These are phyloP conservation scores for Ochlodes sylvanus DNA, from an alignment of 2,888 invertebrate species.

Conservation along the genomic window DNA sequence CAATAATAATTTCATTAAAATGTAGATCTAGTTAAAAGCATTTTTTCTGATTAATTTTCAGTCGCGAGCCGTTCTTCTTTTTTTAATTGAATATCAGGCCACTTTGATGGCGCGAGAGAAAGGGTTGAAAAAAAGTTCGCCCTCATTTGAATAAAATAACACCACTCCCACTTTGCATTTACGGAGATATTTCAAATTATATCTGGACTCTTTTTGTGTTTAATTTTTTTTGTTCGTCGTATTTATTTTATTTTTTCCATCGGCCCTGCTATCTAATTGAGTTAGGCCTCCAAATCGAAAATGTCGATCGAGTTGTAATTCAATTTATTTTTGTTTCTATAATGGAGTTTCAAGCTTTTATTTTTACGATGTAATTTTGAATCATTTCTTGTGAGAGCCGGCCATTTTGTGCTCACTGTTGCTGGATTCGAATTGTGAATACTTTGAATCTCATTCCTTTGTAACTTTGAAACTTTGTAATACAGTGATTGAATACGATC, in stretches of 20 bases:
- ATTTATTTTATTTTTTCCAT: conserved; percentile 85
- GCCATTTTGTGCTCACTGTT: conserved; percentile 38
- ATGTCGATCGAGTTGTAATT: conserved; percentile 84
- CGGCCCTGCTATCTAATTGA: conserved; percentile 83
- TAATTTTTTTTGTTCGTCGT: conserved; percentile 80
- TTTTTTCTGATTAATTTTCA: conserved; percentile 86
- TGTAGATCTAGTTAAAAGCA: conserved; percentile 86
- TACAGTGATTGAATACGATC: too few species aligned
- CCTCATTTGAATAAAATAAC: conserved; percentile 86
- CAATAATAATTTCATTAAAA: conserved; percentile 86
- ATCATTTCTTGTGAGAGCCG: conserved; percentile 71
- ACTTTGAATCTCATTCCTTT: neutral
- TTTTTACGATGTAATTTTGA: conserved; percentile 76
- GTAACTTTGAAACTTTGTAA: too few species aligned
- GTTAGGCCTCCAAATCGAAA: conserved; percentile 84
- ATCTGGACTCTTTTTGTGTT: conserved; percentile 82
- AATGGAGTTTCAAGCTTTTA: conserved; percentile 81
- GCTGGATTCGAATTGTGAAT: conserved; percentile 14
- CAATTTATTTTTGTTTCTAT: conserved; percentile 84
- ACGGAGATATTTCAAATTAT: conserved; percentile 85
- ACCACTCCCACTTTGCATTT: conserved; percentile 85
- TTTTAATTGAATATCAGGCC: conserved; percentile 86
- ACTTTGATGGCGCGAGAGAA: conserved; percentile 82
- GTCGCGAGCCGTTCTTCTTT: conserved; percentile 81
- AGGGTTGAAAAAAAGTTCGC: conserved; percentile 83